Conservation (phyloP, 2,797 vertebrate species). For the Setipinna tenuifilis region DNA sequence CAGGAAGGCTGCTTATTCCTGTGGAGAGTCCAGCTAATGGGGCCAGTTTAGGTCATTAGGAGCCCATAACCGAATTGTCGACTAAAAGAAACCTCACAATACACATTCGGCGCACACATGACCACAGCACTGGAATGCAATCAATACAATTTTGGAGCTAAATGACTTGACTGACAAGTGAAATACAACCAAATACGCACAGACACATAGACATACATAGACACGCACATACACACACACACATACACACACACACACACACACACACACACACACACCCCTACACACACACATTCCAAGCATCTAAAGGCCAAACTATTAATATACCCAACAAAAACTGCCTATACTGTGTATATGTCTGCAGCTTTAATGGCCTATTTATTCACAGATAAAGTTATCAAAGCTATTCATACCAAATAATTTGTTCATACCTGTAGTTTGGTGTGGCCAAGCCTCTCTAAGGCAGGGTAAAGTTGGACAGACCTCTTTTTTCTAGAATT, state of each 20-base stretch:
- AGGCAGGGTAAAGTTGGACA: not conserved
- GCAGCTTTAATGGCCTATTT: not conserved
- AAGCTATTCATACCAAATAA: not conserved
- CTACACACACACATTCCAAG: not conserved
- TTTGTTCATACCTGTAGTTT: not conserved
- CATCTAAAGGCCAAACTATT: not conserved
- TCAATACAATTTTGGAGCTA: slow-evolving; percentile 27
- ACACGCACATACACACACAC: slow-evolving; percentile 17
- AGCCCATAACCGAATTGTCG: not conserved
- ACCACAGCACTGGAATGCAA: slow-evolving; percentile 15
- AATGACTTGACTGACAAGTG: slow-evolving; percentile 24
- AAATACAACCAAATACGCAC: not conserved
- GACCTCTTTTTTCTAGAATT: not conserved
- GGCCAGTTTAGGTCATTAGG: slow-evolving; percentile 18
- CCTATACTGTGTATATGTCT: not conserved
- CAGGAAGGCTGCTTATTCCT: slow-evolving; percentile 10
- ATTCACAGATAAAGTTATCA: not conserved
- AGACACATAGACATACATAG: no score
- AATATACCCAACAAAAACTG: not conserved
- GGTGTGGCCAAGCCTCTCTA: not conserved
- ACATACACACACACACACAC: slow-evolving; percentile 5
- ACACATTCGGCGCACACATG: not conserved
- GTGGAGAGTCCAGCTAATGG: slow-evolving; percentile 5
- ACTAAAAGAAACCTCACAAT: slow-evolving; percentile 15
- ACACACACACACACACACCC: not conserved